Percentiles rank a stretch among this genome's conserved stretches.
Evolutionary conservation across 92 coral and sea anemone genomes (phyloP).

Genomic region (Zoanthus solanderi): DNA sequence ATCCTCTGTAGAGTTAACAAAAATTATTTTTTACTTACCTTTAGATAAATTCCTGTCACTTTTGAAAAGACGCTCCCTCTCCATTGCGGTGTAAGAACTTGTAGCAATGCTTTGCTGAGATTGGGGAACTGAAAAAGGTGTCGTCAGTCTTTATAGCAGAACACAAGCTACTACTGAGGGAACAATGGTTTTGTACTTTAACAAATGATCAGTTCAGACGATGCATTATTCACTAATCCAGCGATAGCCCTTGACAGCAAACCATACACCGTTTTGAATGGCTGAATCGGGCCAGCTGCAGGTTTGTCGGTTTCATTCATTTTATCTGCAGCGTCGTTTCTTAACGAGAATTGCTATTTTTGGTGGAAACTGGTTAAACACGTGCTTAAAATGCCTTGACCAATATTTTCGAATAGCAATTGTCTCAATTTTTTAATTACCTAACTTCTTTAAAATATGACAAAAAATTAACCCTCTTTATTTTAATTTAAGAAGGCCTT

Average conservation of each 20-base stretch:
- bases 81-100: background rate
- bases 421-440: background rate
- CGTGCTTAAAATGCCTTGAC: constrained; percentile 7
- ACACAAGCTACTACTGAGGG: background rate
- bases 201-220: constrained; percentile 10
- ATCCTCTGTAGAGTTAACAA: background rate
- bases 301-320: constrained; percentile 22
- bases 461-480: background rate
- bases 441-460: background rate
- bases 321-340: constrained; percentile 14
- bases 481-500: too few species aligned
- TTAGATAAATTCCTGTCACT: background rate
- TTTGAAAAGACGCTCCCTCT: background rate
- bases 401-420: background rate
- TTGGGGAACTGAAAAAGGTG: background rate
- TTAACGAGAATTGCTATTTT: constrained; percentile 17
- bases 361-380: constrained; percentile 42
- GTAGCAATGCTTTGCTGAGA: background rate
- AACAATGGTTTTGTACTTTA: background rate
- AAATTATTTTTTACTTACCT: background rate
- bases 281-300: constrained; percentile 37
- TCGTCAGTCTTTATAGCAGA: background rate
- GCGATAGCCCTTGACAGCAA: constrained; percentile 6
- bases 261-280: constrained; percentile 32
- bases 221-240: constrained; percentile 22